Evolutionary conservation across 2,113 vertebrate genomes (phyloP).

Genomic region (Ptyas mucosa): DNA sequence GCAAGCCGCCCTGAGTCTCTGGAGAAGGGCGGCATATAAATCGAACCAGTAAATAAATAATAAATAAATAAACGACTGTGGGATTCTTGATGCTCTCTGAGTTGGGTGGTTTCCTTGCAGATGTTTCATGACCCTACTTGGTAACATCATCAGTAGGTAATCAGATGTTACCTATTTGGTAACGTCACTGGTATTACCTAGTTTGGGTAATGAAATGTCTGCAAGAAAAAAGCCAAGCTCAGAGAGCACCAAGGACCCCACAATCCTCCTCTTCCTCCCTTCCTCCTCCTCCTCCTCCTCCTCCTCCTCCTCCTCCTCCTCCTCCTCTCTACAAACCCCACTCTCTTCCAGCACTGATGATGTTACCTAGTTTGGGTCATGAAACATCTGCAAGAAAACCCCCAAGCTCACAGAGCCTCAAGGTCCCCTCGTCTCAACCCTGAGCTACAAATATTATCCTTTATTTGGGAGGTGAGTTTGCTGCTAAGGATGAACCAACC

Average conservation of each 20-base stretch:
- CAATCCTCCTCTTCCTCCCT: neutral
- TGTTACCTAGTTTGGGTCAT: neutral
- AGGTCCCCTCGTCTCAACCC: too few relatives aligned
- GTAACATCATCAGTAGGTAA: too few relatives aligned
- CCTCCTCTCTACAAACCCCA: neutral
- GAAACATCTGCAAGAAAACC: neutral
- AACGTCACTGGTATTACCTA: neutral
- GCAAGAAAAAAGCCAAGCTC: neutral
- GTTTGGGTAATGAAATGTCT: neutral
- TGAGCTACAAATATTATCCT: too few relatives aligned
- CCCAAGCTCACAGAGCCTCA: too few relatives aligned
- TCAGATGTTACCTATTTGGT: too few relatives aligned
- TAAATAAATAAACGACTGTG: too few relatives aligned
- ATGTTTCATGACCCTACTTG: too few relatives aligned
- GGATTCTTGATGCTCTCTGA: neutral
- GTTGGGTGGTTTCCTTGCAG: too few relatives aligned
- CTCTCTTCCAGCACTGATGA: neutral
- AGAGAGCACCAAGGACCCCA: neutral
- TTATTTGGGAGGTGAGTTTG: neutral
- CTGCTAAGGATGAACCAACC: neutral
- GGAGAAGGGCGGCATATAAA: too few relatives aligned
- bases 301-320: neutral
- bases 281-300: too few relatives aligned
- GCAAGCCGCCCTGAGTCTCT: too few relatives aligned
- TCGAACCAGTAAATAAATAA: too few relatives aligned